Percentiles rank a stretch among this genome's conserved stretches.
These are phyloP conservation scores for Synergus japonicus DNA, from an alignment of 2,888 invertebrate species.

Conservation along the genomic window DNA sequence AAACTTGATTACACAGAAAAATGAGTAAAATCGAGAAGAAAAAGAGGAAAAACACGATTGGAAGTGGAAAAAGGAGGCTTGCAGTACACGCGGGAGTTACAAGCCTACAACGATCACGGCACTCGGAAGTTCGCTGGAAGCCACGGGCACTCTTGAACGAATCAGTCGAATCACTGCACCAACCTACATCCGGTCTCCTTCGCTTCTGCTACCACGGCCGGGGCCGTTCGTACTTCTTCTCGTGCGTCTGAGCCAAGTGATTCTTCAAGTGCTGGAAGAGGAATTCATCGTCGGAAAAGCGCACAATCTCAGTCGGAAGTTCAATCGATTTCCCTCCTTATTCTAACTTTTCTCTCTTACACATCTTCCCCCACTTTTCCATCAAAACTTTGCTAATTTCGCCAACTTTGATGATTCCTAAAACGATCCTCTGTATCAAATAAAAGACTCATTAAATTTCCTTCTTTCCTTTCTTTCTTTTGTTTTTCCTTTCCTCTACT, in stretches of 20 bases:
- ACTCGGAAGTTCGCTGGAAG: slow-evolving; percentile 71
- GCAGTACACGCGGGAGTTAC: slow-evolving; percentile 41
- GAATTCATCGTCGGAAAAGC: slow-evolving; percentile 27
- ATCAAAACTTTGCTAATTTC: background rate
- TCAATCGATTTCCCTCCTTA: slow-evolving; percentile 2
- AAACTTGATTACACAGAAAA: background rate
- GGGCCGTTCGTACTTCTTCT: slow-evolving; percentile 30
- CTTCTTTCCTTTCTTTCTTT: background rate
- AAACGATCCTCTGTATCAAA: background rate
- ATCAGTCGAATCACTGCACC: slow-evolving; percentile 71
- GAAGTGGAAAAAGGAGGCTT: background rate
- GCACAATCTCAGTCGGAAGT: slow-evolving; percentile 19
- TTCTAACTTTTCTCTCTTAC: slow-evolving; percentile 1
- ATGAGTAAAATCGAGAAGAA: background rate
- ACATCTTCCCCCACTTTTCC: background rate
- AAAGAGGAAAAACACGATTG: background rate
- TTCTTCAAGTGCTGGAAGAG: slow-evolving; percentile 33
- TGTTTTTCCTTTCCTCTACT: background rate
- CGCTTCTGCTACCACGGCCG: slow-evolving; percentile 42
- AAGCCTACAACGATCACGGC: slow-evolving; percentile 55
- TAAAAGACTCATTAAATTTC: background rate
- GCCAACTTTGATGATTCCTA: background rate
- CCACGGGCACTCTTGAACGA: slow-evolving; percentile 66
- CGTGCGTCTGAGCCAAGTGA: slow-evolving; percentile 35
- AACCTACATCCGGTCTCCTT: slow-evolving; percentile 68